These are phyloP conservation scores for Malachius bipustulatus DNA, from an alignment of 2,888 invertebrate species.

Conservation along the genomic window DNA sequence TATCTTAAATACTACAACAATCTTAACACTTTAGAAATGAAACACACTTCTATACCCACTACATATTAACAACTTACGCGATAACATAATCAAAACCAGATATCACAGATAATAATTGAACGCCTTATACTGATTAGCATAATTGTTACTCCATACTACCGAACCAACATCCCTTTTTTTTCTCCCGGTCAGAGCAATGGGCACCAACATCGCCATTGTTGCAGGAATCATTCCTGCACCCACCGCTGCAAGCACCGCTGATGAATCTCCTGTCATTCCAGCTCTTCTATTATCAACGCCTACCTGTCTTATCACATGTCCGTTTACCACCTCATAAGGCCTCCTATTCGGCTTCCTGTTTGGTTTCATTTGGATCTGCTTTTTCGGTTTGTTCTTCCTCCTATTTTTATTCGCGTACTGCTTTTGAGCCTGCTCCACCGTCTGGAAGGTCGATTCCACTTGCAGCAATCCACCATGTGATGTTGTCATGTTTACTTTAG, in stretches of 20 bases:
- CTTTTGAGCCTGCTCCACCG: conserved; percentile 49
- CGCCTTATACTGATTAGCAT: too few relatives aligned
- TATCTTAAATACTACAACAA: too few relatives aligned
- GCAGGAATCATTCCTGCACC: conserved; percentile 72
- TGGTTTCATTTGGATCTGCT: conserved; percentile 20
- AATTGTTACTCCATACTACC: too few relatives aligned
- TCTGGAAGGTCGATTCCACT: conserved; percentile 59
- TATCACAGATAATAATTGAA: too few relatives aligned
- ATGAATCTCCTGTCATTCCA: conserved; percentile 38
- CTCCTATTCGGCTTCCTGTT: conserved; percentile 8
- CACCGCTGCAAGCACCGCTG: conserved; percentile 57
- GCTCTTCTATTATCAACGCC: conserved; percentile 18
- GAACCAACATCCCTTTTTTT: conserved; percentile 27
- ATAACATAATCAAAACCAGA: too few relatives aligned
- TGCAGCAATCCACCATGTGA: conserved; percentile 66
- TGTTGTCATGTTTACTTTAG: conserved; percentile 49
- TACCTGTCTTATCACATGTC: conserved; percentile 11
- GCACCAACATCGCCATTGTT: conserved; percentile 69
- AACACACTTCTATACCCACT: too few relatives aligned
- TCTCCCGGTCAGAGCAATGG: conserved; percentile 57
- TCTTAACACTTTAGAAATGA: too few relatives aligned
- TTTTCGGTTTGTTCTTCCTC: conserved; percentile 20
- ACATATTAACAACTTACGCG: too few relatives aligned
- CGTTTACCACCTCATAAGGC: conserved; percentile 9
- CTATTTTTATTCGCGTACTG: conserved; percentile 34